Base-by-base conservation (phyloP, 2,888 invertebrate species). In the Drosophila subsilvestris region DNA sequence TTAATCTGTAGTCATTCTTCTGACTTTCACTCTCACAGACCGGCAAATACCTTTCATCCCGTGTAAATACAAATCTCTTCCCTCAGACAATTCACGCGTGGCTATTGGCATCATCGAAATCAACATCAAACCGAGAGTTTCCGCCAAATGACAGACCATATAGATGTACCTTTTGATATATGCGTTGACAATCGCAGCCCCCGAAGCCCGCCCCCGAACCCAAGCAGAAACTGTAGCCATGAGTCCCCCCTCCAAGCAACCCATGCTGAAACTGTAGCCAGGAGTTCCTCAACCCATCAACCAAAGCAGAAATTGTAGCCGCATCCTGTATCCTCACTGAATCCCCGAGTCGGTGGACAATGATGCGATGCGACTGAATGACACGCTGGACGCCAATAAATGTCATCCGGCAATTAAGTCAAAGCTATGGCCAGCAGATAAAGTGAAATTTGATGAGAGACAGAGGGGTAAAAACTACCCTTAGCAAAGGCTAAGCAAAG, bases 391-490 rank as follows among this genome's bases (percentile, higher is more conserved):
- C 63, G 54, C 78, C 76, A 81, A 81, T 87, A 75, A 87, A 80
- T 76, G 81, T 84, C 77, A 77, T 77, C 70, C 48, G 63, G 75
- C 84, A 84, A 86, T 82, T 83, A 86, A 77, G 75, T 68, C 79
- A 59, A 76, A 51, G 22, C 22, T 17, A 12, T 25, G 25, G 12
- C 22, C 32, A 60, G 50, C 18, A 48, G 42, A 29, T 51, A 53
- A 20, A 47, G 25, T n/a, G 9, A 27, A 8, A 37, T 7, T 1
- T 22, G 7, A 18, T 27, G 6, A 8, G 6, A 8, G 14, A 12
- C 20, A 5, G 17, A 63, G 77, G 76, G 66, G 77, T 44, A 51
- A 25, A 9, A 27, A 25, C 8, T 9, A 27, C 57, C 48, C 32
- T 17, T 6, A 22, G 2, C 6, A 6, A 14, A 37, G 37, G 6